phyloP scores from a whole-genome alignment of 2,888 invertebrate species.

The Choreutis nemorana region DNA sequence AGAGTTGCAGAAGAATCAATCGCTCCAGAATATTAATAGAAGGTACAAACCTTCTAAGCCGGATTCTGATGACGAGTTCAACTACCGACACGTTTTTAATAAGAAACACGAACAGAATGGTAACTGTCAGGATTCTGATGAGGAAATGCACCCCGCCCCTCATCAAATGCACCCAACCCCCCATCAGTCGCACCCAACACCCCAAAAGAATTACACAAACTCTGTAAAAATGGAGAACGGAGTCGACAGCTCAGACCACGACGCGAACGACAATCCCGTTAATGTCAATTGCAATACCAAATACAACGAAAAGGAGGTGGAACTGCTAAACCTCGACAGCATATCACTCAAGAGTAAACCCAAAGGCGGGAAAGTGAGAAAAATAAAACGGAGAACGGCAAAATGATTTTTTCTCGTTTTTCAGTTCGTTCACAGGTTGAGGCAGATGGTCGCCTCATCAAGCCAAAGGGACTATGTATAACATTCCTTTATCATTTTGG shows the following conservation, averaged over 20 bases:
- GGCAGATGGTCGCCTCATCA: constrained; percentile 20
- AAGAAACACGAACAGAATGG: constrained; percentile 39
- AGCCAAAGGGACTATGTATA: constrained; percentile 18
- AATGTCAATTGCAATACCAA: constrained; percentile 11
- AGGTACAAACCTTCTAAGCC: constrained; percentile 25
- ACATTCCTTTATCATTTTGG: constrained; percentile 40
- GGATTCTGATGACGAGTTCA: constrained; percentile 45
- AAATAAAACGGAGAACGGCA: constrained; percentile 39
- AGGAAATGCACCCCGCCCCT: constrained; percentile 32
- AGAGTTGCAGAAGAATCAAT: constrained; percentile 50
- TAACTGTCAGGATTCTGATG: constrained; percentile 38
- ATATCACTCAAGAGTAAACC: constrained; percentile 41
- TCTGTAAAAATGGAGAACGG: constrained; percentile 43
- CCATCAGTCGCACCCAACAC: constrained; percentile 7
- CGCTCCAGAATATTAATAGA: constrained; percentile 48
- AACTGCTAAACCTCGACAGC: constrained; percentile 42
- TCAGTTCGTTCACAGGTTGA: constrained; percentile 50
- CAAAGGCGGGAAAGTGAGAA: constrained; percentile 43
- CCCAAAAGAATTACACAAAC: constrained; percentile 23
- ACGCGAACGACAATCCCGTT: constrained; percentile 41
- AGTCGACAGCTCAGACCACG: constrained; percentile 43
- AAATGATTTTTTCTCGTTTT: constrained; percentile 59
- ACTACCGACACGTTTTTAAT: constrained; percentile 28
- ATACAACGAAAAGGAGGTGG: constrained; percentile 22
- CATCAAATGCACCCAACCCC: constrained; percentile 20